phyloP scores from a whole-genome alignment of 2,888 invertebrate genomes.

The Cheilosia grossa region DNA sequence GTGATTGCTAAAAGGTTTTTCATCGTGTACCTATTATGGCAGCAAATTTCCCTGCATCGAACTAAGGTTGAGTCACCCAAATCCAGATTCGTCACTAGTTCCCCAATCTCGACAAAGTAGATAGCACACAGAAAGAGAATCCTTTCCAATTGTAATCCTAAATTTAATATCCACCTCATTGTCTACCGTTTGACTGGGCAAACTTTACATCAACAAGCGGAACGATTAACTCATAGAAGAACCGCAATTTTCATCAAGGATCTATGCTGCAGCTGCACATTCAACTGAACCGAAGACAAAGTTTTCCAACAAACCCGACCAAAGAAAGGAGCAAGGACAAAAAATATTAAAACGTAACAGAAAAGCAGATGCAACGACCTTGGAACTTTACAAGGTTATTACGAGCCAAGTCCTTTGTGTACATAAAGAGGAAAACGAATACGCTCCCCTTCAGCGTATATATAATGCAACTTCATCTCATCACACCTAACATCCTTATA shows the following conservation, averaged over 20 bases:
- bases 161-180: constrained; percentile 38
- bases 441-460: not conserved
- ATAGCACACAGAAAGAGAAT: not conserved
- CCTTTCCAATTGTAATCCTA: not conserved
- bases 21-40: no score
- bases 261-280: constrained; percentile 24
- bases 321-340: constrained; percentile 15
- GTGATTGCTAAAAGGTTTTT: no score
- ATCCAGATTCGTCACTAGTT: no score
- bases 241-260: constrained; percentile 53
- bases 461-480: constrained; percentile 36
- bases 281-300: constrained; percentile 58
- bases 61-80: no score
- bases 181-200: constrained; percentile 48
- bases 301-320: constrained; percentile 56
- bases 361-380: constrained; percentile 71
- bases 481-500: constrained; percentile 32
- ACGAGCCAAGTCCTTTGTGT: constrained; percentile 64
- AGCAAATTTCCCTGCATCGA: no score
- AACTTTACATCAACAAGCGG: constrained; percentile 65
- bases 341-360: constrained; percentile 12
- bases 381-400: constrained; percentile 73
- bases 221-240: constrained; percentile 57
- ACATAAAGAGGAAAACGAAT: constrained; percentile 32
- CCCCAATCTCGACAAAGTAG: constrained; percentile 3